Conservation (phyloP, 2,113 vertebrate genomes). For the Ariopsis seemanni region DNA sequence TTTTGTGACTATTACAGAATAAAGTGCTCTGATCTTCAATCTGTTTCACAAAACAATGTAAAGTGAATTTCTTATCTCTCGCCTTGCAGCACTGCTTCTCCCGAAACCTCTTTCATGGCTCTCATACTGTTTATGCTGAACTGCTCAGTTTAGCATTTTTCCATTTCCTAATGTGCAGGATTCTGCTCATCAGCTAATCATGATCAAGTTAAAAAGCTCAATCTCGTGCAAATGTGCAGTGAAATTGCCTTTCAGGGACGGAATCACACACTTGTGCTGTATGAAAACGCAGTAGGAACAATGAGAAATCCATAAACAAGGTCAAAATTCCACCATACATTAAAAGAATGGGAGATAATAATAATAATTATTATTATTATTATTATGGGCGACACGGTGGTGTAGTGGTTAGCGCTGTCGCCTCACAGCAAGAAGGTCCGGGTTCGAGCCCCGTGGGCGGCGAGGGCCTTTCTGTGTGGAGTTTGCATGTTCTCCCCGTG, state of each 20-base stretch:
- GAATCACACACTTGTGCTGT: too few relatives aligned
- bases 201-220: conserved; percentile 8
- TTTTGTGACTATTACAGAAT: neutral
- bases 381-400: too few relatives aligned
- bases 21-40: neutral
- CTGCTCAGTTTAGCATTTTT: neutral
- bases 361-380: neutral
- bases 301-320: neutral
- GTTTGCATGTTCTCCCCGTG: too few relatives aligned
- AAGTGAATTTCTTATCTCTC: neutral
- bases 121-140: neutral
- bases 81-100: neutral
- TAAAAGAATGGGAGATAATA: neutral
- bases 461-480: too few relatives aligned
- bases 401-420: too few relatives aligned
- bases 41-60: neutral
- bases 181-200: conserved; percentile 20
- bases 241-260: neutral
- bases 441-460: too few relatives aligned
- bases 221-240: neutral
- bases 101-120: neutral
- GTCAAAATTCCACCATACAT: neutral
- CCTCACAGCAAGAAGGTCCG: too few relatives aligned
- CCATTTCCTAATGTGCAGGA: neutral
- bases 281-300: neutral